phyloP scores from a whole-genome alignment of 2,113 vertebrate genomes.

The Carassius auratus region DNA sequence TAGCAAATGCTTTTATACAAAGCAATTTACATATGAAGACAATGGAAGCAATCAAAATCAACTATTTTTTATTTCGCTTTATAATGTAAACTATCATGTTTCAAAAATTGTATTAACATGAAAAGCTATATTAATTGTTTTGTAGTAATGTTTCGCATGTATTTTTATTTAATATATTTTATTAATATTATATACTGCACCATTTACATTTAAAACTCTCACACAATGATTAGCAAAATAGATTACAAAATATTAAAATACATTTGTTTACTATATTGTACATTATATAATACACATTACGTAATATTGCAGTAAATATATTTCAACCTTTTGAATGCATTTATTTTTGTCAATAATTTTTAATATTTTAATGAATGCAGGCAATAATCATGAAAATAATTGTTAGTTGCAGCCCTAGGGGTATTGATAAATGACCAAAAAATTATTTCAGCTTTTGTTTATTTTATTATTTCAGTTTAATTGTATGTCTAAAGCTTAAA shows the following conservation, averaged over 20 bases:
- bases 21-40: too few species aligned
- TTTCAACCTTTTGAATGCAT: neutral
- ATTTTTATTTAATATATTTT: neutral
- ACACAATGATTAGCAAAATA: too few species aligned
- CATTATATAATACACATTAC: too few species aligned
- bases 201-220: neutral
- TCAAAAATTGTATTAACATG: neutral
- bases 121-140: neutral
- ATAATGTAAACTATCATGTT: neutral
- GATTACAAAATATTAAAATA: too few species aligned
- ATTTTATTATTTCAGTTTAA: neutral
- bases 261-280: neutral
- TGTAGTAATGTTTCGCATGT: neutral
- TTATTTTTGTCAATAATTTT: too few species aligned
- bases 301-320: neutral
- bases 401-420: neutral
- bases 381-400: neutral
- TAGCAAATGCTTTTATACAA: too few species aligned
- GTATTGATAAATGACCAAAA: neutral
- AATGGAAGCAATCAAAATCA: too few species aligned
- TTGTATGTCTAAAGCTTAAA: neutral
- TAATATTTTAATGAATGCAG: too few species aligned
- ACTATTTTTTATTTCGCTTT: neutral
- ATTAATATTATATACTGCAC: too few species aligned
- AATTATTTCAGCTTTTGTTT: neutral